phyloP scores from a whole-genome alignment of 2,113 vertebrate genomes.

The Melospiza melodia region DNA sequence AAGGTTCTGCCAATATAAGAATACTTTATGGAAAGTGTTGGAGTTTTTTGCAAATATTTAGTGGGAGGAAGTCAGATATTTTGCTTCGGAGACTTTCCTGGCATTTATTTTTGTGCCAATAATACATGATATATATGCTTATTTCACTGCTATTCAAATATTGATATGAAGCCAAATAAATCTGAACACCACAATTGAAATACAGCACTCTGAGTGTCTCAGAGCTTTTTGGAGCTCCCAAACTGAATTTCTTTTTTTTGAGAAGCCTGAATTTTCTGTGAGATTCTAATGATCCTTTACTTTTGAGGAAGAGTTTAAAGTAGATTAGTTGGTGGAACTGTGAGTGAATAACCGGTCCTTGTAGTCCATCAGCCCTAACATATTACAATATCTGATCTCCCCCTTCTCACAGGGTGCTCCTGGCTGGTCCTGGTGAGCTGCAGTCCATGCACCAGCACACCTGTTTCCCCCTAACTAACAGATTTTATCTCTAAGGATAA shows the following conservation, averaged over 20 bases:
- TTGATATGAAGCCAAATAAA: not conserved
- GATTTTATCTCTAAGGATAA: not conserved
- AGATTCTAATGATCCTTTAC: not conserved
- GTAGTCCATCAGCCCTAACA: not conserved
- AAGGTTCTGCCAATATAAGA: not conserved
- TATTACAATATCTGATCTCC: not conserved
- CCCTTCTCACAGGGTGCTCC: not conserved
- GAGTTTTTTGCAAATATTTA: not conserved
- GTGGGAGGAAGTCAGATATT: not conserved
- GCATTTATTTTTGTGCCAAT: not conserved
- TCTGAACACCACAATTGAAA: not conserved
- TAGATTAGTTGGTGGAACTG: not conserved
- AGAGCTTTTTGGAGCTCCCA: not conserved
- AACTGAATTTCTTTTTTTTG: fast-evolving
- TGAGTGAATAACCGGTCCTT: not conserved
- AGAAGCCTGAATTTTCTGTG: not conserved
- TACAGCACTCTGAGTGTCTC: not conserved
- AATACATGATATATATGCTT: not conserved
- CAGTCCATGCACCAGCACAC: not conserved
- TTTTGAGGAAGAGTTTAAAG: not conserved
- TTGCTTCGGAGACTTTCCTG: not conserved
- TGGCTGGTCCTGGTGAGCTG: fast-evolving
- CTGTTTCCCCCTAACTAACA: not conserved
- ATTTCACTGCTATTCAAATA: not conserved
- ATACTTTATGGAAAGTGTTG: not conserved